Evolutionary conservation across 2,113 vertebrate genomes (phyloP).

Genomic region (Lichenostomus cassidix): DNA sequence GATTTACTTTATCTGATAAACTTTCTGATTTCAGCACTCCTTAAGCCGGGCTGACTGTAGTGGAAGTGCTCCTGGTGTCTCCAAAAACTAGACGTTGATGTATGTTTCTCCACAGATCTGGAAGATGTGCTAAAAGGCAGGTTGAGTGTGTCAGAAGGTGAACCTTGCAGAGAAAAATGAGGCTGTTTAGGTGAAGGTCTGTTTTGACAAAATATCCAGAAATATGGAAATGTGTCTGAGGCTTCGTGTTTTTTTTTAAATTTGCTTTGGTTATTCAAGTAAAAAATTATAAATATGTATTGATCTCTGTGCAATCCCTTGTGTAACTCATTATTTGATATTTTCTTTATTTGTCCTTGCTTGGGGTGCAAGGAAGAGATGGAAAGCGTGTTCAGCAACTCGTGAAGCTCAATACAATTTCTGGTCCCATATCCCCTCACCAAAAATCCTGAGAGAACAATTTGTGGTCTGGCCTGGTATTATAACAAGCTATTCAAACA

Average conservation of each 20-base stretch:
- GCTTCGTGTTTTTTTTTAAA: neutral
- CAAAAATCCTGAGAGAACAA: neutral
- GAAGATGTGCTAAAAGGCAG: neutral
- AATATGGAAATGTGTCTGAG: neutral
- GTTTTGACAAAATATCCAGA: neutral
- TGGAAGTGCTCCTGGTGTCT: neutral
- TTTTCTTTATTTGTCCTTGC: neutral
- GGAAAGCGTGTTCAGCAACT: neutral
- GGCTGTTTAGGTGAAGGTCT: neutral
- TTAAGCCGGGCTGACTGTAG: neutral
- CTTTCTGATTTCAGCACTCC: neutral
- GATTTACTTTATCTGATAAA: neutral
- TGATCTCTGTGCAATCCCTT: neutral
- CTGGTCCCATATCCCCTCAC: neutral
- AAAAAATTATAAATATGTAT: neutral
- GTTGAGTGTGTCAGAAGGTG: neutral
- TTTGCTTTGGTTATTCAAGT: neutral
- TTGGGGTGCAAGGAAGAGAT: neutral
- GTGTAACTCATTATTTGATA: neutral
- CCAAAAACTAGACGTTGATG: rapidly evolving
- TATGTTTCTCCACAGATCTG: neutral
- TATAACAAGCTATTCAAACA: neutral
- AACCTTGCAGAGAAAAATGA: neutral
- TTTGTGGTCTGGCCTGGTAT: neutral
- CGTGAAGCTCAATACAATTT: neutral